Base-by-base conservation (phyloP, 2,888 invertebrate species). In the Tribolium freemani region DNA sequence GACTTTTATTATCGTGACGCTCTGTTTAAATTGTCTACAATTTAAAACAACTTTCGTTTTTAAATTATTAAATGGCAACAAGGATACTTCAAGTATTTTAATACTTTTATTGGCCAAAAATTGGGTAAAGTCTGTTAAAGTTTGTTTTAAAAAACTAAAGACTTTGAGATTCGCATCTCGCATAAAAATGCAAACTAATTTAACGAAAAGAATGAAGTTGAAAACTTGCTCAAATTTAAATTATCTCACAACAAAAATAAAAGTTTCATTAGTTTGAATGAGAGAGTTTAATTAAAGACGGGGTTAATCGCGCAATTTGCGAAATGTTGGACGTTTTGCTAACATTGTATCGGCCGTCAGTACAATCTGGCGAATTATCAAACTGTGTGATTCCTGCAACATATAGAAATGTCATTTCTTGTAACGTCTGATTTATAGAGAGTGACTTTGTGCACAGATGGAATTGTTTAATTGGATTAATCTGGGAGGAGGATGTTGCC, bases 361-460 rank as follows among this genome's bases (percentile, higher is more conserved):
- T 56, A 46, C 72, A 72, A 69, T 16, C 72, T 46, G 71, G 45
- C 46, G 53, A 46, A 38, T 66, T 63, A 68, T 57, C 71, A 58
- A 72, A 72, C 61, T 72, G 71, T 51, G 68, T 58, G 58, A 71
- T 53, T 48, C 58, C 54, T 58, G 48, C 58, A 38, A 31, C 58
- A 60, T 54, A 60, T 57, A 71, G 67, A 58, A 71, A 50, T 67
- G 70, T 70, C 63, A 64, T 64, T 50, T 57, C 46, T 38, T 68
- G 61, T 60, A 38, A 16, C 57, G 45, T 54, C 51, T 76, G 75
- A 76, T 76, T 76, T 73, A 76, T 75, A 66, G 72, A 73, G 73
- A 76, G 70, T 71, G 76, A 74, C 74, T 70, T 53, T 60, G 16
- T 31, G 51, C 69, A 46, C 75, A 74, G 74, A 74, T 76, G 75